Conservation (phyloP, 1,140 invertebrate genomes). For the Leguminivora glycinivorella region DNA sequence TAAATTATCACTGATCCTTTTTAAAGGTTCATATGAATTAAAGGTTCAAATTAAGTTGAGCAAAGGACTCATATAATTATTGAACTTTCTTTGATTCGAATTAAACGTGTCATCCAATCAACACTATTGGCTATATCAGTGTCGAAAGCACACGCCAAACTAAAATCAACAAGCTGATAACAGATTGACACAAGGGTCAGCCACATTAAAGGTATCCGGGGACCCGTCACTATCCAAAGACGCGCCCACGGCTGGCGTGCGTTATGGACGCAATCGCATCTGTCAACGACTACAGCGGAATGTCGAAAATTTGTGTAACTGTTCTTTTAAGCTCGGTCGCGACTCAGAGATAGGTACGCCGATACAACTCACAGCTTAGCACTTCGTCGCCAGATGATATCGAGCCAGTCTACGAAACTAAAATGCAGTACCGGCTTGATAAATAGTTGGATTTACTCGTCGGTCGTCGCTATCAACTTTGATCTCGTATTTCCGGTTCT, state of each 20-base stretch:
- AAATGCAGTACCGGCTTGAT: not conserved
- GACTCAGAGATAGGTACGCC: not conserved
- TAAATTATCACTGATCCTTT: too few species aligned
- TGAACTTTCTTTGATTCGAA: too few species aligned
- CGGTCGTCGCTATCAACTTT: conserved; percentile 19
- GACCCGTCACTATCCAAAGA: not conserved
- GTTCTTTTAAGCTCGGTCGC: conserved; percentile 39
- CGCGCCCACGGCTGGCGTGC: conserved; percentile 8
- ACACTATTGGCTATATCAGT: too few species aligned
- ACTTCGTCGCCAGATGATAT: conserved; percentile 3
- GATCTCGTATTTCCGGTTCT: conserved; percentile 23
- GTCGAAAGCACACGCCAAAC: too few species aligned
- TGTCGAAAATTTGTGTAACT: conserved; percentile 62
- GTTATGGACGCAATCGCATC: conserved; percentile 10
- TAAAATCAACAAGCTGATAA: too few species aligned
- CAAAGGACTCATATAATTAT: too few species aligned
- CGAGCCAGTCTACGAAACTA: conserved; percentile 5
- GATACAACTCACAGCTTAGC: not conserved
- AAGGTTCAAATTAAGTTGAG: too few species aligned
- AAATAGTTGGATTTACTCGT: conserved; percentile 1
- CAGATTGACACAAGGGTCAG: too few species aligned
- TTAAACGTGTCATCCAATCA: too few species aligned
- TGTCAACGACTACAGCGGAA: conserved; percentile 54
- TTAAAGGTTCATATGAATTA: too few species aligned
- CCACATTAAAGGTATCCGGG: not conserved